Conservation (phyloP, 1,140 invertebrate species). For the Aethina tumida region DNA sequence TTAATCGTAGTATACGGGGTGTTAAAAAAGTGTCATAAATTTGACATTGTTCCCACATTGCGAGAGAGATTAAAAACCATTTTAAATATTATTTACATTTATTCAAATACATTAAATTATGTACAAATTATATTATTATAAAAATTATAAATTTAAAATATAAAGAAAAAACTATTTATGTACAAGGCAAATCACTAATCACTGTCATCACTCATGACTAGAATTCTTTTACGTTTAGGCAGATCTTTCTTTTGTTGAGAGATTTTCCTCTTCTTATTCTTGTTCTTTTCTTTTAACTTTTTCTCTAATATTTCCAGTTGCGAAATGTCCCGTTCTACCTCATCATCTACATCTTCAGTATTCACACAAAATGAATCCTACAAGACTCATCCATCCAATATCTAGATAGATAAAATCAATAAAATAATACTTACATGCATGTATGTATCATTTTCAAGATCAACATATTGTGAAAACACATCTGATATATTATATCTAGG, state of each 20-base stretch:
- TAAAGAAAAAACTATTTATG: too few relatives aligned
- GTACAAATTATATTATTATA: background rate
- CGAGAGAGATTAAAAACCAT: too few relatives aligned
- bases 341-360: constrained; percentile 17
- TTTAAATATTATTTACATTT: background rate
- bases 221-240: constrained; percentile 21
- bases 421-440: constrained; percentile 22
- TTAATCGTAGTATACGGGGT: too few relatives aligned
- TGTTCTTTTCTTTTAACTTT: constrained; percentile 17
- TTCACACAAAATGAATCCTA: constrained; percentile 32
- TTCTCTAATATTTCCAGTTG: constrained; percentile 27
- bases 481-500: constrained; percentile 9
- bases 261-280: constrained; percentile 21
- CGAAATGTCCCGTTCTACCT: constrained; percentile 16
- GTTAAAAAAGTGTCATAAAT: too few relatives aligned
- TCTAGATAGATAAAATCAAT: constrained; percentile 8
- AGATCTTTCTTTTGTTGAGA: constrained; percentile 3
- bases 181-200: too few relatives aligned
- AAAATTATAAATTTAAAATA: too few relatives aligned
- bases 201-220: constrained; percentile 21
- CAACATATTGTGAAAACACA: constrained; percentile 26
- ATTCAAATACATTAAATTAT: constrained; percentile 2
- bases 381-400: constrained; percentile 9
- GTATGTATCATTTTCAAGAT: constrained; percentile 21
- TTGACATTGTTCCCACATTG: too few relatives aligned